phyloP scores from a whole-genome alignment of 2,797 vertebrate species.

The Hydrocynus forskahlii region DNA sequence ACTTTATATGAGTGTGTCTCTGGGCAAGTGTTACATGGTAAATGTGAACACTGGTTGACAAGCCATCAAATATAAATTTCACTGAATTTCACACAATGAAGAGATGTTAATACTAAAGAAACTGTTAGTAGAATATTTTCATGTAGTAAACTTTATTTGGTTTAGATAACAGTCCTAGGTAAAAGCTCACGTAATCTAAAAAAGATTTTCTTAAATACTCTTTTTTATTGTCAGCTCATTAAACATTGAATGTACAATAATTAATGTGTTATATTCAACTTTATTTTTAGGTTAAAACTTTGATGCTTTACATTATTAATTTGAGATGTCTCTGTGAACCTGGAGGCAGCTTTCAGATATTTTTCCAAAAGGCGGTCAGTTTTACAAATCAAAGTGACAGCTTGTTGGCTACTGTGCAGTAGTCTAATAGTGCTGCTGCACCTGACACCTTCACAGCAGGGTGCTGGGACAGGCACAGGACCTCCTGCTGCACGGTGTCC shows the following conservation, averaged over 20 bases:
- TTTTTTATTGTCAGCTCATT: neutral
- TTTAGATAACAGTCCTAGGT: neutral
- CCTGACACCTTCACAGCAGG: slow-evolving; percentile 44
- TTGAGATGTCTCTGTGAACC: neutral
- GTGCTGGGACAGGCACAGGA: slow-evolving; percentile 18
- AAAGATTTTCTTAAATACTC: neutral
- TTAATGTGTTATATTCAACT: neutral
- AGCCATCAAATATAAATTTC: neutral
- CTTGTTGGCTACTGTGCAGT: slow-evolving; percentile 19
- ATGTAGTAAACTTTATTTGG: neutral
- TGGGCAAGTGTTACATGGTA: neutral
- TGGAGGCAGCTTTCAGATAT: neutral
- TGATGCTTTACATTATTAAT: neutral
- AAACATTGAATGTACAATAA: neutral
- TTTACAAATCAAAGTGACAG: slow-evolving; percentile 36
- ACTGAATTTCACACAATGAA: neutral
- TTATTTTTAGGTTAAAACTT: too few relatives aligned
- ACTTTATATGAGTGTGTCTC: neutral
- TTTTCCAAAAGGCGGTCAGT: neutral
- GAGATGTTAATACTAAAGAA: neutral
- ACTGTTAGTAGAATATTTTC: neutral
- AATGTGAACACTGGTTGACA: neutral
- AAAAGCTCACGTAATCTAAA: too few relatives aligned
- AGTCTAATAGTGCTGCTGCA: slow-evolving; percentile 32
- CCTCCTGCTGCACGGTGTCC: slow-evolving; percentile 63